phyloP scores from a whole-genome alignment of 2,797 vertebrate species.

The Eptatretus atami region DNA sequence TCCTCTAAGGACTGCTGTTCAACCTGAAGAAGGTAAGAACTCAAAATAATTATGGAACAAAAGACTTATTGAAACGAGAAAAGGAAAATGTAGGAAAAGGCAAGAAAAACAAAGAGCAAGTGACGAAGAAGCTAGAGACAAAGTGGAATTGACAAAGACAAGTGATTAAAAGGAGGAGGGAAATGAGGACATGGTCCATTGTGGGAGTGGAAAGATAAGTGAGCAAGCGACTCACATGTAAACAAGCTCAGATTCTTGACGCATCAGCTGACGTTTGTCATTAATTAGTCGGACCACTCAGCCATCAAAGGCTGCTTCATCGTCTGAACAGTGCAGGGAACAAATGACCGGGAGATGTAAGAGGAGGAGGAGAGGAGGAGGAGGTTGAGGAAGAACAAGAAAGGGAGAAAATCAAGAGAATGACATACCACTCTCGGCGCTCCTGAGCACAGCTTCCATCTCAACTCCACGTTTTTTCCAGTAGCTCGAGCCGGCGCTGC shows the following conservation, averaged over 20 bases:
- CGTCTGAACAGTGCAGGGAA: constrained; percentile 11
- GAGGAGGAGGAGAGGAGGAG: no score
- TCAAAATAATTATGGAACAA: no score
- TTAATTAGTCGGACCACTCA: constrained; percentile 49
- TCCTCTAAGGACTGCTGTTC: constrained; percentile 58
- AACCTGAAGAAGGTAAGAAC: constrained; percentile 16
- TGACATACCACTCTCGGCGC: constrained; percentile 21
- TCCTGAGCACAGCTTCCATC: constrained; percentile 36
- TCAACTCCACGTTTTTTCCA: constrained; percentile 37
- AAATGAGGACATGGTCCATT: no score
- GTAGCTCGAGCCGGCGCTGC: constrained; percentile 25
- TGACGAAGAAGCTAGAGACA: no score
- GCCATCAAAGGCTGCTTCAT: constrained; percentile 46
- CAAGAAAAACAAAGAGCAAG: no score
- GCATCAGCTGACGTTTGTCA: constrained; percentile 34
- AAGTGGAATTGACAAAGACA: no score
- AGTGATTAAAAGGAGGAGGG: no score
- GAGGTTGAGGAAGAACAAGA: no score
- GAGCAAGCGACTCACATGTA: constrained; percentile 28
- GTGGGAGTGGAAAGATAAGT: no score
- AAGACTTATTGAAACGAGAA: no score
- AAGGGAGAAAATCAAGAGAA: not conserved
- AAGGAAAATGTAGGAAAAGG: no score
- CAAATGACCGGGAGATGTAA: no score
- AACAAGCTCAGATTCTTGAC: constrained; percentile 39